Evolutionary conservation across 1,140 invertebrate genomes (phyloP).

Genomic region (Cyrtorhinus lividipennis): DNA sequence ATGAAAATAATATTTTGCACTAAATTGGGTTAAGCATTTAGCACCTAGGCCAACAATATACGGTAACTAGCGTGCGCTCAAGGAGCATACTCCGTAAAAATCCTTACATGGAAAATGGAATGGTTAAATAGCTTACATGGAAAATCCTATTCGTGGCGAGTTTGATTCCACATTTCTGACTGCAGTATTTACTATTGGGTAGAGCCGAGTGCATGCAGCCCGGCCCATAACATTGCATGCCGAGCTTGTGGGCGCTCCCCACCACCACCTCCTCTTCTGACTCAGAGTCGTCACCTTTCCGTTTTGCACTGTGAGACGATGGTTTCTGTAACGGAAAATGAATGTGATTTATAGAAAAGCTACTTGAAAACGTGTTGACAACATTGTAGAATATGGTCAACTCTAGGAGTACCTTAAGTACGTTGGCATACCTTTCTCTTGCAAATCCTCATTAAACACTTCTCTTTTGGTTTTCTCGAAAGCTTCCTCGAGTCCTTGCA

Average conservation of each 20-base stretch:
- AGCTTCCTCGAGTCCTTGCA: conserved; percentile 60
- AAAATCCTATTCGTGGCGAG: conserved; percentile 76
- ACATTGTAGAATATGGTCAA: no score
- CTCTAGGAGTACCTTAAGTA: no score
- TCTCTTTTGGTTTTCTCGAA: conserved; percentile 52
- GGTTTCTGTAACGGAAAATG: conserved; percentile 24
- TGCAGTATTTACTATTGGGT: conserved; percentile 86
- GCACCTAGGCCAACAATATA: no score
- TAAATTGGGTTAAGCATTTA: no score
- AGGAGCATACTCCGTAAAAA: no score
- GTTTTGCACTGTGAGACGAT: conserved; percentile 2
- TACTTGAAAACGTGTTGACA: background rate
- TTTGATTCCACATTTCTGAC: conserved; percentile 80
- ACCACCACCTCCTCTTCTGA: conserved; percentile 33
- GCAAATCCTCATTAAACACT: conserved; percentile 28
- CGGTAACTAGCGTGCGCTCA: no score
- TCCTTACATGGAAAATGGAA: no score
- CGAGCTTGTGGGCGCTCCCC: conserved; percentile 7
- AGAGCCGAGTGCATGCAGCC: conserved; percentile 63
- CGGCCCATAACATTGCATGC: conserved; percentile 77
- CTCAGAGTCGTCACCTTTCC: conserved; percentile 31
- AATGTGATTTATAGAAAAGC: background rate
- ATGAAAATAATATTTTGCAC: no score
- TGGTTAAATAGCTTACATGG: conserved; percentile 45
- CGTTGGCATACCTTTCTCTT: conserved; percentile 21